A percentile compares a stretch with the other conserved stretches of the same genome.
phyloP scores from a whole-genome alignment of 2,113 vertebrate genomes.

The Eulacestoma nigropectus region DNA sequence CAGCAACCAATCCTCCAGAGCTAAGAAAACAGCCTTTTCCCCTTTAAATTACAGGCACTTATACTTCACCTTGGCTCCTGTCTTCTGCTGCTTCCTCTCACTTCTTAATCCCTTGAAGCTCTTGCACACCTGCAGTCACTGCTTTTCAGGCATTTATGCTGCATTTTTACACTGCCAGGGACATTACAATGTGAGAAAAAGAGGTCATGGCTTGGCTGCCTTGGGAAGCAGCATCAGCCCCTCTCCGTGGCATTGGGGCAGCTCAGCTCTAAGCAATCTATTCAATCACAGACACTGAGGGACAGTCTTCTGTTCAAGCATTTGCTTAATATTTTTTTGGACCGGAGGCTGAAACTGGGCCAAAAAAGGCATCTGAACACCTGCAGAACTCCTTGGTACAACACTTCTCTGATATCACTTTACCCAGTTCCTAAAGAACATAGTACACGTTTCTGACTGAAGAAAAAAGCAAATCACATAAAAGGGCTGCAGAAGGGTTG shows the following conservation, averaged over 20 bases:
- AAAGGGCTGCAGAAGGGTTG: background rate
- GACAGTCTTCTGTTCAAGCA: background rate
- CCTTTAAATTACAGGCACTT: conserved; percentile 17
- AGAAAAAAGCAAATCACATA: background rate
- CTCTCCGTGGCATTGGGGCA: background rate
- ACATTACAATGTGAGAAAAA: background rate
- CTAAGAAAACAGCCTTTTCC: background rate
- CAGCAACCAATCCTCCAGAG: background rate
- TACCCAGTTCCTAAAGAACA: background rate
- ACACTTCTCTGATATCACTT: background rate
- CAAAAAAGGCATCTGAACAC: background rate
- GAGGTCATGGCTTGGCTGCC: background rate
- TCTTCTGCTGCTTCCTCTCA: conserved; percentile 3
- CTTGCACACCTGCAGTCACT: conserved; percentile 16
- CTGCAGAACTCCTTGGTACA: background rate
- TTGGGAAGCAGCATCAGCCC: background rate
- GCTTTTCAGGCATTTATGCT: background rate
- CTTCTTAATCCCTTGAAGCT: conserved; percentile 25
- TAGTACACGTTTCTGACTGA: background rate
- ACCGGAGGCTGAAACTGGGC: background rate
- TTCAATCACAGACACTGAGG: background rate
- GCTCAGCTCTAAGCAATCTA: background rate
- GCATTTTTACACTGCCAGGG: background rate
- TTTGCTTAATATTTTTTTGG: background rate
- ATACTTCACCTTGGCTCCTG: background rate